phyloP scores from a whole-genome alignment of 2,113 vertebrate species.

The Protobothrops mucrosquamatus region DNA sequence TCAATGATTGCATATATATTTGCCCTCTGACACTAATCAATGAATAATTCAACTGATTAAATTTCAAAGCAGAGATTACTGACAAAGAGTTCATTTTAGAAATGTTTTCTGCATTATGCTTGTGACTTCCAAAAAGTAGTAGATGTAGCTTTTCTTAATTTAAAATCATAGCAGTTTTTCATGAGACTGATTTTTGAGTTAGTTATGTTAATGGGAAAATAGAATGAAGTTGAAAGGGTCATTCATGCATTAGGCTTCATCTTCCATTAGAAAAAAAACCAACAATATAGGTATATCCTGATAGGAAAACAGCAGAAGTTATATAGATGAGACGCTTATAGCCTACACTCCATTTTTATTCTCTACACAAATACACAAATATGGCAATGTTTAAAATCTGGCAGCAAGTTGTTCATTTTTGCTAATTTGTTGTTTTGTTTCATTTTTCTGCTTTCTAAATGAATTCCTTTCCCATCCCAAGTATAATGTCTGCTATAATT shows the following conservation, averaged over 20 bases:
- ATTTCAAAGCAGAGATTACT: background rate
- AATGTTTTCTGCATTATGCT: background rate
- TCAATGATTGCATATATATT: slow-evolving; percentile 6
- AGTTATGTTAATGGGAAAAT: background rate
- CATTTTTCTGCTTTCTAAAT: background rate
- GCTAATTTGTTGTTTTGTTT: background rate
- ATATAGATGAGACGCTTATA: background rate
- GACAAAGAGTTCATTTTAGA: background rate
- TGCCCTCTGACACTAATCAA: background rate
- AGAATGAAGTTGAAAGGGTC: background rate
- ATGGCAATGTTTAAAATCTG: background rate
- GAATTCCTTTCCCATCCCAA: background rate
- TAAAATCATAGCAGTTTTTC: background rate
- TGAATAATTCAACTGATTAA: slow-evolving; percentile 15
- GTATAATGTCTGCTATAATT: background rate
- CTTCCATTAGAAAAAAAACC: background rate
- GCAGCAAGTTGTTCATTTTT: background rate
- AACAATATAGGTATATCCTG: background rate
- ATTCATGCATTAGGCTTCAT: background rate
- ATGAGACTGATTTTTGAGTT: background rate
- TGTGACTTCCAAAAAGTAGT: background rate
- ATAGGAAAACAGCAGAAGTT: background rate
- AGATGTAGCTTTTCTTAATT: background rate
- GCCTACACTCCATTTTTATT: background rate
- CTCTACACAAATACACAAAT: background rate